Evolutionary conservation across 1,140 invertebrate species (phyloP).

Genomic region (Ylistrum balloti): DNA sequence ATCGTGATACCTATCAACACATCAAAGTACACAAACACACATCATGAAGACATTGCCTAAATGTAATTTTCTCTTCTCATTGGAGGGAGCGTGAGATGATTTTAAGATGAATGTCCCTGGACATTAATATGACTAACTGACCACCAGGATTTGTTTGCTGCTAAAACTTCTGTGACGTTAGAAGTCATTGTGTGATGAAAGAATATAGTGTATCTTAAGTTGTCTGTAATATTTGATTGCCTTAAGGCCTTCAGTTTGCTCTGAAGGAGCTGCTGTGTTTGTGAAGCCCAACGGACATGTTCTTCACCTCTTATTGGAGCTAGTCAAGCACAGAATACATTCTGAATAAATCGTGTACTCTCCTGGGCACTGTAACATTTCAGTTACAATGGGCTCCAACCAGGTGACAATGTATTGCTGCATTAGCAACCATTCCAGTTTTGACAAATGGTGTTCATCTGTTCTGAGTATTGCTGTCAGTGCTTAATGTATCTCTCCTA

Average conservation of each 20-base stretch:
- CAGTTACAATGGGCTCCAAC: neutral
- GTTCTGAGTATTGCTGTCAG: neutral
- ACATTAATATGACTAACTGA: conserved; percentile 35
- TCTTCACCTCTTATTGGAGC: neutral
- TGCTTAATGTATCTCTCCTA: no score
- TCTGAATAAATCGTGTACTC: neutral
- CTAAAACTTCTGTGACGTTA: neutral
- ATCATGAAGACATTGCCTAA: neutral
- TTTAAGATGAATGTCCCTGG: conserved; percentile 6
- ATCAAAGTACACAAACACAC: neutral
- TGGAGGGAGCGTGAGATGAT: neutral
- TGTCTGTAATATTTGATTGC: neutral
- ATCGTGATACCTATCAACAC: neutral
- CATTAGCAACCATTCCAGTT: neutral
- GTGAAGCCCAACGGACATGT: neutral
- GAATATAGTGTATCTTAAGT: neutral
- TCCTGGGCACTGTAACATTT: neutral
- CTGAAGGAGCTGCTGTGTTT: neutral
- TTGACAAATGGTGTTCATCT: neutral
- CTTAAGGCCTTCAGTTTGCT: neutral
- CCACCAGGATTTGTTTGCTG: conserved; percentile 1
- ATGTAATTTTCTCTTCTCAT: neutral
- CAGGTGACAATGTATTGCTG: neutral
- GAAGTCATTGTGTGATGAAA: neutral
- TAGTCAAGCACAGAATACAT: conserved; percentile 19